These are phyloP conservation scores for Panthera tigris DNA, from an alignment of 2,113 vertebrate genomes.

Conservation along the genomic window DNA sequence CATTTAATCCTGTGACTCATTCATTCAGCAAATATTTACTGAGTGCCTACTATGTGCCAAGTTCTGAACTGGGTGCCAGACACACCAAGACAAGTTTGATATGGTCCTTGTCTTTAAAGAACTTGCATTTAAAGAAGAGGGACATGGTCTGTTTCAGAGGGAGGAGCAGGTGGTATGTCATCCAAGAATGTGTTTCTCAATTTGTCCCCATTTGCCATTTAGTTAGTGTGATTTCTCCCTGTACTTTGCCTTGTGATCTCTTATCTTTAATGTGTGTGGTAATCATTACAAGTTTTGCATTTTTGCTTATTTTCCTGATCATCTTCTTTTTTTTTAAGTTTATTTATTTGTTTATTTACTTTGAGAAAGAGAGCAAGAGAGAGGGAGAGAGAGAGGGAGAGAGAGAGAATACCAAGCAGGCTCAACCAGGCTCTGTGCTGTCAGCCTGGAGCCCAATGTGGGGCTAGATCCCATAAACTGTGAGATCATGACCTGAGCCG, in stretches of 20 bases:
- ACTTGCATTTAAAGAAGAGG: neutral
- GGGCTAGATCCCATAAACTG: no score
- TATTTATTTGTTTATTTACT: no score
- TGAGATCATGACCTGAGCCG: no score
- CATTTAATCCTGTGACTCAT: neutral
- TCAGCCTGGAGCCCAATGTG: no score
- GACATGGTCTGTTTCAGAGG: neutral
- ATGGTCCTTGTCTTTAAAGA: neutral
- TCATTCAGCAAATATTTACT: neutral
- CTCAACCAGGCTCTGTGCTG: no score
- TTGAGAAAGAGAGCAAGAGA: no score
- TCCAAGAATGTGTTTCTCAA: conserved; percentile 36
- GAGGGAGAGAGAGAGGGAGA: no score
- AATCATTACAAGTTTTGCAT: neutral
- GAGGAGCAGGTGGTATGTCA: neutral
- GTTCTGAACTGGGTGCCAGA: neutral
- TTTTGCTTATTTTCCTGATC: neutral
- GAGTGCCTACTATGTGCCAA: neutral
- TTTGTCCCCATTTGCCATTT: neutral
- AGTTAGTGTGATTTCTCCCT: neutral
- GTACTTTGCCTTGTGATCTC: neutral
- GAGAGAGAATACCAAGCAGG: no score
- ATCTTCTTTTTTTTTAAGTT: neutral
- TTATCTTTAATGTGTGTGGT: conserved; percentile 29
- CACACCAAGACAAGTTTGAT: neutral